Evolutionary conservation across 2,113 vertebrate genomes (phyloP), one percentile per base, ranked within the genome.

Genomic region (Orycteropus afer): DNA sequence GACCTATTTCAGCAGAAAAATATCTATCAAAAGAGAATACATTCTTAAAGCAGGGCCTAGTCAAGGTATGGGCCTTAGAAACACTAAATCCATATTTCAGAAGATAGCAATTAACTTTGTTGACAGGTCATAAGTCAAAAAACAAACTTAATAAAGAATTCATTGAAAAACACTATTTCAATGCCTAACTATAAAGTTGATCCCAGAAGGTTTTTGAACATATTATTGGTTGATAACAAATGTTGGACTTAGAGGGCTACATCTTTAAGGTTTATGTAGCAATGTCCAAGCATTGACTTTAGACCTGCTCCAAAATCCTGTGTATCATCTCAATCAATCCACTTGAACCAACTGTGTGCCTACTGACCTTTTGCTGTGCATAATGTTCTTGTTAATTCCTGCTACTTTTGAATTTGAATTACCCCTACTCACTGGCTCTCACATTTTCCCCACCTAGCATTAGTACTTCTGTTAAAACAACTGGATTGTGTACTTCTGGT

Each of bases 81-180:
- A 82, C 92, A 34, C 95, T 69, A 49, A 23, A n/a, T 65, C 53
- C 27, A 63, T 88, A 78, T 88, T 93, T 97, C 90, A 92, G 82
- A 76, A 87, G 79, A 47, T 25, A 92, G 55, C 37, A 81, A 27
- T n/a, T 29, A 49, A 78, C 49, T 96, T 27, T 77, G 76, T 69
- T 86, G 92, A 94, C 77, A 91, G 84, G 23, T 86, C 89, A 6
- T 96, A 92, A 82, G 78, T 95, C 81, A 97, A 85, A 81, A 92
- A 96, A 82, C 67, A 91, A 78, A 71, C 86, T 95, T 92, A 95
- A 92, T 93, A 94, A 92, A 88, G 67, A 96, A 92, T 88, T 86
- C 20, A 34, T 63, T 92, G 81, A 85, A 94, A 95, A 93, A 69
- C 71, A 69, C 42, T 71, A 42, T 92, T 94, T 96, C 20, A 89